Conservation (phyloP, 1,140 invertebrate genomes). For the Agrypnia vestita region DNA sequence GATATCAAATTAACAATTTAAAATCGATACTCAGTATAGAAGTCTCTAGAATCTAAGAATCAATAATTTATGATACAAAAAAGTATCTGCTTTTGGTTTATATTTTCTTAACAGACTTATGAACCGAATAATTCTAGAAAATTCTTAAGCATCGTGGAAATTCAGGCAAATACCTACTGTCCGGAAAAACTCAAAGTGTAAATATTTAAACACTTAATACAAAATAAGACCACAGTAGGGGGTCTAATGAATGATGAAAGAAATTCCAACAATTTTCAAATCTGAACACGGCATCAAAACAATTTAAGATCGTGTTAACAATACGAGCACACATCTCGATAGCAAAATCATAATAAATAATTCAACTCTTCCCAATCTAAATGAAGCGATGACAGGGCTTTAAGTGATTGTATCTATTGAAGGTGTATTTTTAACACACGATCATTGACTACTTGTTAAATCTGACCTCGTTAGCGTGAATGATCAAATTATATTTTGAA, state of each 20-base stretch:
- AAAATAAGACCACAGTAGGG: neutral
- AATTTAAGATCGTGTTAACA: neutral
- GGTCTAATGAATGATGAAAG: neutral
- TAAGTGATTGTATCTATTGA: conserved; percentile 6
- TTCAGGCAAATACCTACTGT: too few relatives aligned
- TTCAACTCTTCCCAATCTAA: neutral
- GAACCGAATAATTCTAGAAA: too few relatives aligned
- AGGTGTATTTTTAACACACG: neutral
- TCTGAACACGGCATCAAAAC: neutral
- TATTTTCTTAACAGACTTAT: too few relatives aligned
- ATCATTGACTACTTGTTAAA: neutral
- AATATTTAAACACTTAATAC: neutral
- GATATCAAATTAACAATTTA: too few relatives aligned
- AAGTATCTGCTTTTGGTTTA: too few relatives aligned
- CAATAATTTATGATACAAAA: too few relatives aligned
- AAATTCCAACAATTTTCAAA: neutral
- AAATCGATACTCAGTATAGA: too few relatives aligned
- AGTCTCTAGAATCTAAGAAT: too few relatives aligned
- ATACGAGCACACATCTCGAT: neutral
- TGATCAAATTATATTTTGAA: neutral
- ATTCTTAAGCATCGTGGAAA: too few relatives aligned
- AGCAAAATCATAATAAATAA: conserved; percentile 8
- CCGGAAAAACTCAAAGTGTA: neutral
- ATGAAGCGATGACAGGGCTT: neutral
- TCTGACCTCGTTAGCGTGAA: neutral